A percentile compares a stretch with the other conserved stretches of the same genome.
Conservation (phyloP, 2,888 invertebrate genomes). For the Cantharis rustica region DNA sequence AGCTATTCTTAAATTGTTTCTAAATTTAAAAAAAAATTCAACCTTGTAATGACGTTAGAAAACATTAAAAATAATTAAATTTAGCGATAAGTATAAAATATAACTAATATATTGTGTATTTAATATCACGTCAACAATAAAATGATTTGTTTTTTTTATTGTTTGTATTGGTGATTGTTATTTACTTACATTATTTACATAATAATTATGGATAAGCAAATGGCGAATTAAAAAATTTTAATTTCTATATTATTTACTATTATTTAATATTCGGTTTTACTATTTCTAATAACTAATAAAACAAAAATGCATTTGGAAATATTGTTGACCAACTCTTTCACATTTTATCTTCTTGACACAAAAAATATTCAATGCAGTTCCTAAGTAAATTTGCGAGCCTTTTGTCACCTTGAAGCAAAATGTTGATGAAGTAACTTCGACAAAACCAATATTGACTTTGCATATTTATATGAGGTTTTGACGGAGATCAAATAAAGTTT, state of each 20-base stretch:
- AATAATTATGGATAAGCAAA: neutral
- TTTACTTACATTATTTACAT: neutral
- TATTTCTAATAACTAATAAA: too few relatives aligned
- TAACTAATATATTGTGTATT: too few relatives aligned
- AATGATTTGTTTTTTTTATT: neutral
- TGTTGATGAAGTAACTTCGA: neutral
- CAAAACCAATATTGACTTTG: neutral
- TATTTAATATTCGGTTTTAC: too few relatives aligned
- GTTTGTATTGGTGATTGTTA: neutral
- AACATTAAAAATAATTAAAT: too few relatives aligned
- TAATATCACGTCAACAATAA: too few relatives aligned
- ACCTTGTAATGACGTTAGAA: too few relatives aligned
- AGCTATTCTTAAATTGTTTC: too few relatives aligned
- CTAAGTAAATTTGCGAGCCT: neutral
- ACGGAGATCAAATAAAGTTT: neutral
- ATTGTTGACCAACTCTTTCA: neutral
- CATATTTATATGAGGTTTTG: neutral
- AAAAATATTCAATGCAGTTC: neutral
- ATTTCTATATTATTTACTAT: too few relatives aligned
- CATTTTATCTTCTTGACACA: neutral
- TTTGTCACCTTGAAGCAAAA: neutral
- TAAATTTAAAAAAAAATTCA: too few relatives aligned
- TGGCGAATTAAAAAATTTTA: too few relatives aligned
- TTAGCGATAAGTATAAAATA: too few relatives aligned
- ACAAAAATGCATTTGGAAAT: too few relatives aligned